These are phyloP conservation scores for Andrena dorsata DNA, from an alignment of 2,888 invertebrate genomes.

Conservation along the genomic window DNA sequence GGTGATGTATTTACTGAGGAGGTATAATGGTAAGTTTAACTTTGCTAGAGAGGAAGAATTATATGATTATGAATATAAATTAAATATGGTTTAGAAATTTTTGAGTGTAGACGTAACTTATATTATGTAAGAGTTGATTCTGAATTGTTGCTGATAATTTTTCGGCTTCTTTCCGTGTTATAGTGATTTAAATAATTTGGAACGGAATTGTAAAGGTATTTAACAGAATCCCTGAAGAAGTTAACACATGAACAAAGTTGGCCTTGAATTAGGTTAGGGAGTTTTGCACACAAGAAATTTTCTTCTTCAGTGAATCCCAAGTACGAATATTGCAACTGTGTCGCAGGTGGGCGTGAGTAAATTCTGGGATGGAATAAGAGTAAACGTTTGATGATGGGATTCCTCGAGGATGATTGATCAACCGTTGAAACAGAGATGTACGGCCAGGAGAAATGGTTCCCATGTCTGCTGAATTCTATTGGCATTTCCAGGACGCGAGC, in stretches of 20 bases:
- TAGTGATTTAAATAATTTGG: too few species aligned
- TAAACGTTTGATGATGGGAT: not conserved
- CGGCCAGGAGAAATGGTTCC: conserved; percentile 26
- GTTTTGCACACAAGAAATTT: not conserved
- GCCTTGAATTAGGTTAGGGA: not conserved
- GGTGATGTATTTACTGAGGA: too few species aligned
- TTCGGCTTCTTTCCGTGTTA: too few species aligned
- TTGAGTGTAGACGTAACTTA: too few species aligned
- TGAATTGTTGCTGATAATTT: too few species aligned
- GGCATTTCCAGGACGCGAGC: conserved; percentile 30
- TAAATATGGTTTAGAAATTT: too few species aligned
- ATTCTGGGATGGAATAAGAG: not conserved
- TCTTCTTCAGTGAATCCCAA: not conserved
- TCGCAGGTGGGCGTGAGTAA: not conserved
- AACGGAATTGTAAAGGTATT: too few species aligned
- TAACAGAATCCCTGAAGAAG: too few species aligned
- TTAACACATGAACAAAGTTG: not conserved
- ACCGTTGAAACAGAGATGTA: not conserved
- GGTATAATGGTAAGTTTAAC: too few species aligned
- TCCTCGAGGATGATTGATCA: conserved; percentile 26
- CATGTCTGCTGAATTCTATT: conserved; percentile 22
- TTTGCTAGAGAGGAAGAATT: too few species aligned
- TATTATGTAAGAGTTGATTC: too few species aligned
- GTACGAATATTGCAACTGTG: not conserved
- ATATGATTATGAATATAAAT: too few species aligned